A percentile compares a stretch with the other conserved stretches of the same genome.
Evolutionary conservation across 2,113 vertebrate genomes (phyloP).

Genomic region (Rhodinocichla rosea): DNA sequence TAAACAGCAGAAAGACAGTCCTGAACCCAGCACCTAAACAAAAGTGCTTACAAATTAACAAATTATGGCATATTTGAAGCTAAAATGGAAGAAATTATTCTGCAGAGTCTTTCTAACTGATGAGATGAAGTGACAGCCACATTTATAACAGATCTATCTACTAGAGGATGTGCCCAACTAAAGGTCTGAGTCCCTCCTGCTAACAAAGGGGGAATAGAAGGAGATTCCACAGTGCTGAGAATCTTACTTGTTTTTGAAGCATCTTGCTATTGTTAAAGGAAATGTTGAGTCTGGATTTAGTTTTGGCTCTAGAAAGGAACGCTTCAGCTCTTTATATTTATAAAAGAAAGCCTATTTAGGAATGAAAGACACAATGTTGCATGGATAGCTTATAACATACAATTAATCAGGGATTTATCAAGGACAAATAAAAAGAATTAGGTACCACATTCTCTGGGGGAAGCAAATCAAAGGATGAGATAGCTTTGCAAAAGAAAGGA

Average conservation of each 20-base stretch:
- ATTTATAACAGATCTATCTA: neutral
- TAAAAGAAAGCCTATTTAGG: neutral
- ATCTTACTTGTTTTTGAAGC: neutral
- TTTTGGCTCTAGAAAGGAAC: neutral
- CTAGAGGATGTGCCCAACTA: neutral
- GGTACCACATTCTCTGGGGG: neutral
- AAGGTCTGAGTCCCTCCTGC: neutral
- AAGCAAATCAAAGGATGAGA: constrained; percentile 26
- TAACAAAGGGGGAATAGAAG: neutral
- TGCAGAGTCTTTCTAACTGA: neutral
- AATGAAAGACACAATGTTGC: neutral
- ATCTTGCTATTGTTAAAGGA: neutral
- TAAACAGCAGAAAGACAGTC: neutral
- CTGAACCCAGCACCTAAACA: neutral
- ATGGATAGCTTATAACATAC: neutral
- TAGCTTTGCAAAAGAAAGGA: neutral
- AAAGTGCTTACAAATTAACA: neutral
- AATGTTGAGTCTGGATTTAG: neutral
- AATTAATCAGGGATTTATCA: constrained; percentile 41
- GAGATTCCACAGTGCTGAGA: neutral
- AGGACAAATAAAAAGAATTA: constrained; percentile 7
- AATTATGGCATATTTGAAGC: neutral
- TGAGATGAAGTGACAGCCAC: neutral
- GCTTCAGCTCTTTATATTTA: neutral
- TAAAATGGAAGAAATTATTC: neutral